Base-by-base conservation (phyloP, 2,888 invertebrate genomes). In the Ischnus inquisitorius region DNA sequence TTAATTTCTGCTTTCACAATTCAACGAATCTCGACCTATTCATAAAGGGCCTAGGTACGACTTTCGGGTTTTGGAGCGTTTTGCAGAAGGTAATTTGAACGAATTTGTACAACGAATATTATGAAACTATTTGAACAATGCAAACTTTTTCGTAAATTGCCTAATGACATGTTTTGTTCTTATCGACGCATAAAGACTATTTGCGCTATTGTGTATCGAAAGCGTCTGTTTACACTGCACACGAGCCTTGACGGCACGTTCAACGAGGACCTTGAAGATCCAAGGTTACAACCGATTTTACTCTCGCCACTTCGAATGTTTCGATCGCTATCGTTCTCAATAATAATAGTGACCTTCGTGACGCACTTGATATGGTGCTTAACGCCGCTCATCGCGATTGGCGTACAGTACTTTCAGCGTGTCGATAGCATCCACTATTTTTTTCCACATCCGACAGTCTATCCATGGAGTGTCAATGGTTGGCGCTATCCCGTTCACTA, bases 381-480 rank as follows among this genome's bases (percentile, higher is more conserved):
- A 0, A 46, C 54, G n/a, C 79, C 84, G 6, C 48, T 85, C 22
- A 75, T 84, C 10, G 43, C 25, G 2, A 51, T 82, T 28, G 77
- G 71, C 6, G 43, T 51, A 34, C 80, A 80, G 16, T 41, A 71
- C 6, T 46, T 46, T 16, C 77, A 67, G 41, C 51, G 82, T 6
- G 60, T 51, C 2, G 57, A 85, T 39, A 48, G 68, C 2, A 64
- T 74, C 6, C 84, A 87, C 43, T n/a, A n/a, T n/a, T 16, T 64
- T 8, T 62, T 87, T 1, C 79, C 86, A 1, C 62, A 82, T 1
- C 86, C 87, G 2, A 80, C 65, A 1, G 78, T 71, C 16, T 88
- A 87, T 65, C 90, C 88, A 0, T 89, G 89, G 88, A 28, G 41
- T 1, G n/a, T 80, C 5, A 81, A 80, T 4, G 67, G 79, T 39